Evolutionary conservation across 2,888 invertebrate genomes (phyloP).

Genomic region (Luperina nickerlii): DNA sequence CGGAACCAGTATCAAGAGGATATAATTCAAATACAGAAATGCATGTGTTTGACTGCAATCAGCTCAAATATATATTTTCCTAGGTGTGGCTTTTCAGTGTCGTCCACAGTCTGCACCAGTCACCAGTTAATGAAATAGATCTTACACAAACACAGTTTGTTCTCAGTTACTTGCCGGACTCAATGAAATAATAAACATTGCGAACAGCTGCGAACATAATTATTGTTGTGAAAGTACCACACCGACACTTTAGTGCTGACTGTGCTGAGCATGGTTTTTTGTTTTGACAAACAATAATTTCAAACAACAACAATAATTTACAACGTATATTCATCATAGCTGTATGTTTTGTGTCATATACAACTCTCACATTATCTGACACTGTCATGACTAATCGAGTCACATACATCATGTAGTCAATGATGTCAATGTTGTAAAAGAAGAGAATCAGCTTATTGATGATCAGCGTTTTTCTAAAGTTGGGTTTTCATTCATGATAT

Average conservation of each 20-base stretch:
- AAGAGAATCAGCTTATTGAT: neutral
- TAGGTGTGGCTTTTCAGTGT: neutral
- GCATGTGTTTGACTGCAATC: neutral
- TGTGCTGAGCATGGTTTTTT: conserved; percentile 12
- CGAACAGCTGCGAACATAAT: conserved; percentile 38
- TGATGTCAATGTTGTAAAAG: conserved; percentile 2
- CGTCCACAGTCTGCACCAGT: conserved; percentile 2
- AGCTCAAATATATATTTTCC: neutral
- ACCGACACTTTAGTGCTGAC: neutral
- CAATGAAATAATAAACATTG: conserved; percentile 46
- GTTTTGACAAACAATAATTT: neutral
- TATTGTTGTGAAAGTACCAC: conserved; percentile 2
- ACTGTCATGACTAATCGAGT: conserved; percentile 14
- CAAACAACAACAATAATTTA: neutral
- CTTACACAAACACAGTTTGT: conserved; percentile 20
- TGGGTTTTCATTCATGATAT: neutral
- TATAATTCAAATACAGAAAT: neutral
- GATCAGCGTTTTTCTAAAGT: neutral
- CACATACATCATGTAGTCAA: neutral
- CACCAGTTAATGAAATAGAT: conserved; percentile 15
- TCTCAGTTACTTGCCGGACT: conserved; percentile 25
- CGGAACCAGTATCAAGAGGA: neutral
- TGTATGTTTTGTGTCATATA: conserved; percentile 3
- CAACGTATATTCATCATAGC: neutral
- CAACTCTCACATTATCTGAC: conserved; percentile 4